phyloP scores from a whole-genome alignment of 2,113 vertebrate genomes.

The Ictalurus furcatus region DNA sequence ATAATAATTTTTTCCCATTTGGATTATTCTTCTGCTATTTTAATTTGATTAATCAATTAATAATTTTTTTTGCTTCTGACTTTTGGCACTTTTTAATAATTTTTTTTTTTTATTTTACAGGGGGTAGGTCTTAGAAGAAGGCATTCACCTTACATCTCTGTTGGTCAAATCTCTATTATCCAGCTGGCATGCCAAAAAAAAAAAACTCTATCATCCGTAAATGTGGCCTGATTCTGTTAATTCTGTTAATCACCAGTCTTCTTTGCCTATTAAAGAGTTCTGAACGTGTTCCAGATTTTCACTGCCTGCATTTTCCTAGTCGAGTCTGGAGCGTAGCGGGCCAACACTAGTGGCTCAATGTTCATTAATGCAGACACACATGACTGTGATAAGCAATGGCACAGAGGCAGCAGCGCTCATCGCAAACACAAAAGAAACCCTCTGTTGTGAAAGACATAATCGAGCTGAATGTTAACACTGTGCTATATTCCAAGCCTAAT shows the following conservation, averaged over 20 bases:
- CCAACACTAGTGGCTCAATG: conserved; percentile 33
- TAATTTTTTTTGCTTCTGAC: too few species aligned
- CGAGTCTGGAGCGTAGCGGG: not conserved
- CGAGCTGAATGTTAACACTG: conserved; percentile 51
- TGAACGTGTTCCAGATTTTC: not conserved
- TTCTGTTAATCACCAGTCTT: not conserved
- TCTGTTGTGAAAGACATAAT: conserved; percentile 54
- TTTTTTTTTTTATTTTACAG: too few species aligned
- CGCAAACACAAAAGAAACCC: conserved; percentile 11
- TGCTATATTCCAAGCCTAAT: conserved; percentile 60
- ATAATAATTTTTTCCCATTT: too few species aligned
- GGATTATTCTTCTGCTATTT: not conserved
- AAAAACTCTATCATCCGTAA: not conserved
- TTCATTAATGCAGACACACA: conserved; percentile 25
- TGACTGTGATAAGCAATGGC: not conserved
- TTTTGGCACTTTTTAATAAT: not conserved
- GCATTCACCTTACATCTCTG: too few species aligned
- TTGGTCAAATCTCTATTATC: too few species aligned
- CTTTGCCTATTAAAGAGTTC: not conserved
- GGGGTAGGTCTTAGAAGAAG: too few species aligned
- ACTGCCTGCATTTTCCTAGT: not conserved
- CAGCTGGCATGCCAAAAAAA: not conserved
- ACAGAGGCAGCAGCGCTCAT: not conserved
- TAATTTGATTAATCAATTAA: too few species aligned
- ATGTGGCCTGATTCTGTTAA: not conserved